Percentiles rank a stretch among this genome's conserved stretches.
Conservation (phyloP, 2,797 vertebrate genomes). For the Peromyscus melanophrys region DNA sequence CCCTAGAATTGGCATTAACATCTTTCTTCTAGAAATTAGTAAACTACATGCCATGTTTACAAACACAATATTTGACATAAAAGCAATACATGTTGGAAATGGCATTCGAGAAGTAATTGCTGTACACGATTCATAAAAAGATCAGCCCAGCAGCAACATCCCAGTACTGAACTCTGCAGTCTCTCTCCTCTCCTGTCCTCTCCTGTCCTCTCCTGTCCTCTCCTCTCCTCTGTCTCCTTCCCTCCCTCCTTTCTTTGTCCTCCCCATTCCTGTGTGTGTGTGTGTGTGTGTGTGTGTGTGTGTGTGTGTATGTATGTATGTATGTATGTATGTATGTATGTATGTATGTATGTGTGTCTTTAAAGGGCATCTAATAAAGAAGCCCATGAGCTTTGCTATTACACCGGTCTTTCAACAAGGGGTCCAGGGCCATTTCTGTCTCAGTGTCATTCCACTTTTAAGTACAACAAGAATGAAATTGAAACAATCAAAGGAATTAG, state of each 20-base stretch:
- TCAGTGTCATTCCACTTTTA: background rate
- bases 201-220: background rate
- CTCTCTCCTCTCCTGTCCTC: background rate
- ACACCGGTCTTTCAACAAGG: background rate
- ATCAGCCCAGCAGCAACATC: background rate
- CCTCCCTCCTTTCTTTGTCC: no score
- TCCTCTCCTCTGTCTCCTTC: background rate
- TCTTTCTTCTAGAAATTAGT: conserved; percentile 68
- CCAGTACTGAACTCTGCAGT: background rate
- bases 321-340: background rate
- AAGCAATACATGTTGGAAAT: conserved; percentile 71
- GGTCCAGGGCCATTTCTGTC: background rate
- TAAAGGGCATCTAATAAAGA: conserved; percentile 16
- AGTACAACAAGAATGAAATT: conserved; percentile 31
- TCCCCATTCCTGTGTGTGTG: background rate
- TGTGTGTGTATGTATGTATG: background rate
- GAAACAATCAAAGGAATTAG: conserved; percentile 44
- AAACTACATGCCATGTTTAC: conserved; percentile 22
- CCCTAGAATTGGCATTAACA: conserved; percentile 42
- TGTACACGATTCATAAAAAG: conserved; percentile 41
- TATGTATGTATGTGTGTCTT: background rate
- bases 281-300: background rate
- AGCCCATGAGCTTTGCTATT: background rate
- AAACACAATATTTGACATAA: conserved; percentile 21
- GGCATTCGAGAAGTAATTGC: conserved; percentile 60